These are phyloP conservation scores for Penaeus indicus DNA, from an alignment of 1,140 invertebrate species.

Conservation along the genomic window DNA sequence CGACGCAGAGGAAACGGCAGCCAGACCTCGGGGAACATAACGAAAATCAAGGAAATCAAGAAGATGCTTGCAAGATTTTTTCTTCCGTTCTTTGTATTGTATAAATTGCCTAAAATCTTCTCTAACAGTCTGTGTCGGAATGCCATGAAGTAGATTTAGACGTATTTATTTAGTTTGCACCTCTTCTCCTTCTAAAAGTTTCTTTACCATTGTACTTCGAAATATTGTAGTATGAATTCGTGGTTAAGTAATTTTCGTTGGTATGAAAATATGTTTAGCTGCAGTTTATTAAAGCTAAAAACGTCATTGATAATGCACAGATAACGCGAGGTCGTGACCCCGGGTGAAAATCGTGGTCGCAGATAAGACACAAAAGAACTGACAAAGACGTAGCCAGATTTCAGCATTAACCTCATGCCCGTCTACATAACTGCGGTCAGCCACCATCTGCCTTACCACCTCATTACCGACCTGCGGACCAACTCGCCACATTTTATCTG, in stretches of 20 bases:
- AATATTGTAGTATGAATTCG: too few relatives aligned
- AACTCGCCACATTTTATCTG: slow-evolving; percentile 55
- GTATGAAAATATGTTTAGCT: too few relatives aligned
- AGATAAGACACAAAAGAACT: slow-evolving; percentile 12
- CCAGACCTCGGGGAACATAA: not conserved
- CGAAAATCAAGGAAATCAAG: not conserved
- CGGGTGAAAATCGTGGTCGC: not conserved
- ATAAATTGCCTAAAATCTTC: not conserved
- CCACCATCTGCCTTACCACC: slow-evolving; percentile 54
- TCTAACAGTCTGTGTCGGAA: too few relatives aligned
- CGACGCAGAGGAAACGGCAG: slow-evolving; percentile 54
- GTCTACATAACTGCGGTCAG: slow-evolving; percentile 30
- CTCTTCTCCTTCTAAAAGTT: too few relatives aligned
- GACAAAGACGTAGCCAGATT: slow-evolving; percentile 15
- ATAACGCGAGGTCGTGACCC: slow-evolving; percentile 38
- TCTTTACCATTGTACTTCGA: too few relatives aligned
- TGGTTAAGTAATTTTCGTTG: too few relatives aligned
- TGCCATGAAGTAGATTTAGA: too few relatives aligned
- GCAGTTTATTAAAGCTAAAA: too few relatives aligned
- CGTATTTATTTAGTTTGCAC: too few relatives aligned
- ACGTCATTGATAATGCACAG: not conserved
- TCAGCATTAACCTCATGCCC: slow-evolving; percentile 1
- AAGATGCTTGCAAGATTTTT: not conserved
- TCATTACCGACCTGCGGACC: slow-evolving; percentile 55
- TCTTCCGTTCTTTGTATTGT: too few relatives aligned